Evolutionary conservation across 2,888 invertebrate genomes (phyloP).

Genomic region (Drosophila mayaguana): DNA sequence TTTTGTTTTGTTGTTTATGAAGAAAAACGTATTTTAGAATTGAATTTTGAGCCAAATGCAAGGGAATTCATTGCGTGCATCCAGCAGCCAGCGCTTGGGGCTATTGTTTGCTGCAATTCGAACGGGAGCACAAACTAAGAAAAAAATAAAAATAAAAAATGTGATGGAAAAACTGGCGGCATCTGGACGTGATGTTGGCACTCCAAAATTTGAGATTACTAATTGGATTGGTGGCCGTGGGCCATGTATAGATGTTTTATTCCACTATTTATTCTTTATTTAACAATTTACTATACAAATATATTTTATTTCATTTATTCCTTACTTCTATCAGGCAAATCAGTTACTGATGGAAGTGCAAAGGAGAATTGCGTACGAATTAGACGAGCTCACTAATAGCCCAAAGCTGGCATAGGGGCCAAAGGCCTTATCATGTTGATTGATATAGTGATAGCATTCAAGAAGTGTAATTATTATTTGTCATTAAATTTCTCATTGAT

Average conservation of each 20-base stretch:
- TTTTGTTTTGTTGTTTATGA: slow-evolving; percentile 15
- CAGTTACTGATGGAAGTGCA: too few species aligned
- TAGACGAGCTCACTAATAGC: too few species aligned
- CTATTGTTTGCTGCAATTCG: slow-evolving; percentile 2
- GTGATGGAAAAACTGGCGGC: not conserved
- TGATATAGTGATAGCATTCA: too few species aligned
- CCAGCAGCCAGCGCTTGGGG: not conserved
- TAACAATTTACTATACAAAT: not conserved
- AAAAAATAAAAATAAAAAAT: not conserved
- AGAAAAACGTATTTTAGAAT: slow-evolving; percentile 14
- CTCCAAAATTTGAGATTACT: slow-evolving; percentile 7
- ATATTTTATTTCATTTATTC: too few species aligned
- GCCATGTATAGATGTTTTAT: not conserved
- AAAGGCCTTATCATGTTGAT: too few species aligned
- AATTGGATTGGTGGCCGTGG: slow-evolving; percentile 6
- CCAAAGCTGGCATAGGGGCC: too few species aligned
- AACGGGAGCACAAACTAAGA: slow-evolving; percentile 1
- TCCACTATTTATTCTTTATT: not conserved
- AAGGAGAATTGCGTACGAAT: too few species aligned
- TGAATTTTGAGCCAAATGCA: slow-evolving; percentile 14
- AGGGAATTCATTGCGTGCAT: not conserved
- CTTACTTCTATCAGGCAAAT: too few species aligned
- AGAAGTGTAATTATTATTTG: too few species aligned
- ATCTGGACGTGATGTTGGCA: not conserved
- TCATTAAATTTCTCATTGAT: too few species aligned